These are phyloP conservation scores for Triplophysa bombifrons DNA, from an alignment of 2,797 vertebrate species.

Conservation along the genomic window DNA sequence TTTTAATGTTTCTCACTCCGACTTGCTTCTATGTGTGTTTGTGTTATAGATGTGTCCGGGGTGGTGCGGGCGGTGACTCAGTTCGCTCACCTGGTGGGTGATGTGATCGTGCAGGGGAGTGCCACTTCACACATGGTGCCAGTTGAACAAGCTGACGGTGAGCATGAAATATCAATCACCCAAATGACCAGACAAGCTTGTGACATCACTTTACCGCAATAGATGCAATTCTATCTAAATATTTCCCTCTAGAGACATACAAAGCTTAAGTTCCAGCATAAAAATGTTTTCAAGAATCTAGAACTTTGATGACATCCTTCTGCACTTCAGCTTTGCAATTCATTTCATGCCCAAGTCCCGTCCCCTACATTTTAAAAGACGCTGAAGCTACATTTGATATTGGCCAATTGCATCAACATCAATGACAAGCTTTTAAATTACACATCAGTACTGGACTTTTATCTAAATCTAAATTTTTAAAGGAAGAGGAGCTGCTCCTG, in stretches of 20 bases:
- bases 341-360: no score
- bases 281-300: no score
- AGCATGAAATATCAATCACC: slow-evolving; percentile 53
- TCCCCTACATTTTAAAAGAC: no score
- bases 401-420: no score
- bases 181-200: not conserved
- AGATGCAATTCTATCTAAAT: slow-evolving; percentile 1
- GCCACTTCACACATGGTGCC: slow-evolving; percentile 88
- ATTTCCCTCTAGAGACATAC: not conserved
- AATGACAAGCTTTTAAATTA: no score
- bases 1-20: not conserved
- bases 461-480: no score
- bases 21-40: not conserved
- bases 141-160: slow-evolving; percentile 86
- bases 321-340: no score
- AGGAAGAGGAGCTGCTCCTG: no score
- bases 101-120: slow-evolving; percentile 88
- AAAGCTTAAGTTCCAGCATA: not conserved
- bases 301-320: no score
- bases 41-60: slow-evolving; percentile 74
- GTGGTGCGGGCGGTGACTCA: slow-evolving; percentile 84
- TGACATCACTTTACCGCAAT: not conserved
- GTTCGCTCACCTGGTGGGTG: slow-evolving; percentile 88
- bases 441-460: no score
- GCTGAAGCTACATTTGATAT: no score